A percentile compares a stretch with the other conserved stretches of the same genome.
Evolutionary conservation across 2,797 vertebrate genomes (phyloP).

Genomic region (Chaenodraco wilsoni): DNA sequence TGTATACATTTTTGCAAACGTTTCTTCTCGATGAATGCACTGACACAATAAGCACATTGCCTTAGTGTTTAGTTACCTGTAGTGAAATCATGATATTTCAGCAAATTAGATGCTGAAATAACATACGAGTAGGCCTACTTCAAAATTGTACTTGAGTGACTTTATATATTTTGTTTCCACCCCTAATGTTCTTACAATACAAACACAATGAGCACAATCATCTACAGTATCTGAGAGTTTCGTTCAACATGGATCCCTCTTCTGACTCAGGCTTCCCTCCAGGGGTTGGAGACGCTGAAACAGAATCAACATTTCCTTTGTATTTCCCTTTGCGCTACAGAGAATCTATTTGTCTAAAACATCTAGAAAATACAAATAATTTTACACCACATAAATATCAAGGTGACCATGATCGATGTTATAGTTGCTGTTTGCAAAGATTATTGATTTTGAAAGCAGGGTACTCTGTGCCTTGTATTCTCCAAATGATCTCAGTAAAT

Average conservation of each 20-base stretch:
- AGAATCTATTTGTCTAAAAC: conserved; percentile 18
- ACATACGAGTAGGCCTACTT: neutral
- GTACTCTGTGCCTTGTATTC: conserved; percentile 39
- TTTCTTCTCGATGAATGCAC: neutral
- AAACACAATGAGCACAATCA: conserved; percentile 35
- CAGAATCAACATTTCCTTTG: conserved; percentile 22
- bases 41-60: neutral
- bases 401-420: conserved; percentile 29
- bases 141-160: neutral
- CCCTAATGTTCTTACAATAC: conserved; percentile 15
- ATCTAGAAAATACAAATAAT: conserved; percentile 25
- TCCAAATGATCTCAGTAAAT: conserved; percentile 59
- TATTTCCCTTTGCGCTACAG: conserved; percentile 1
- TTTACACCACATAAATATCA: conserved; percentile 39
- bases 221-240: conserved; percentile 12
- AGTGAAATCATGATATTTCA: neutral
- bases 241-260: conserved; percentile 38
- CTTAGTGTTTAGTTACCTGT: neutral
- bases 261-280: conserved; percentile 52
- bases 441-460: conserved; percentile 44
- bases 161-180: neutral
- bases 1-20: too few species aligned
- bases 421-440: conserved; percentile 31
- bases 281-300: conserved; percentile 32
- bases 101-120: neutral